Evolutionary conservation across 2,113 vertebrate genomes (phyloP), one percentile per base, ranked within the genome.

Genomic region (Panthera uncia): DNA sequence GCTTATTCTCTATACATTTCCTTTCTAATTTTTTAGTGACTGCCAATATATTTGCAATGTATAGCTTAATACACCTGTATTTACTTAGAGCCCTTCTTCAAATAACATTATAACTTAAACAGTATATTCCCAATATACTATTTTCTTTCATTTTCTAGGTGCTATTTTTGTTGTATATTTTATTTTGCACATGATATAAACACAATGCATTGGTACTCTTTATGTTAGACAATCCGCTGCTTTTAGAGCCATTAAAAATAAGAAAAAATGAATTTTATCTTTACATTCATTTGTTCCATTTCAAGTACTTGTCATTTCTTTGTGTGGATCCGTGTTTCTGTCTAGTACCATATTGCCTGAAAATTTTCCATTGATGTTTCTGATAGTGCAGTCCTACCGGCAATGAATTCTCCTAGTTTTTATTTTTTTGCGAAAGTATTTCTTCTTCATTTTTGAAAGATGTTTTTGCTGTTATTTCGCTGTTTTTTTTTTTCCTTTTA

Each of bases 191-290:
- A 52, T n/a, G 19, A 69, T 78, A 63, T 68, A 82, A 94, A 76
- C 52, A 69, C 0, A 95, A 12, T 61, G 38, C 15, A n/a, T 88
- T 88, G 48, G 25, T 61, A 69, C 61, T 41, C 48, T 66, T 96
- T 92, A 66, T 7, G 61, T 78, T 92, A 78, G 65, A 55, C 7
- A 87, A 80, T 80, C 41, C 63, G 23, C n/a, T 87, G 38, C 61
- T 88, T 94, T 83, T 92, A 81, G n/a, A 94, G 29, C 41, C 33
- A 91, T 88, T 88, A 96, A 87, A 82, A 86, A 87, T 66, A 73
- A 91, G 66, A 12, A 92, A 69, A 91, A 71, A 16, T 27, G 3
- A 81, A 63, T 81, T 69, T 63, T 55, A 19, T 76, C 76, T 96
- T 92, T 86, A 66, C 65, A 19, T 74, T 86, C 23, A 86, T 87